phyloP scores from a whole-genome alignment of 2,888 invertebrate genomes.

The Heliconius ismenius region DNA sequence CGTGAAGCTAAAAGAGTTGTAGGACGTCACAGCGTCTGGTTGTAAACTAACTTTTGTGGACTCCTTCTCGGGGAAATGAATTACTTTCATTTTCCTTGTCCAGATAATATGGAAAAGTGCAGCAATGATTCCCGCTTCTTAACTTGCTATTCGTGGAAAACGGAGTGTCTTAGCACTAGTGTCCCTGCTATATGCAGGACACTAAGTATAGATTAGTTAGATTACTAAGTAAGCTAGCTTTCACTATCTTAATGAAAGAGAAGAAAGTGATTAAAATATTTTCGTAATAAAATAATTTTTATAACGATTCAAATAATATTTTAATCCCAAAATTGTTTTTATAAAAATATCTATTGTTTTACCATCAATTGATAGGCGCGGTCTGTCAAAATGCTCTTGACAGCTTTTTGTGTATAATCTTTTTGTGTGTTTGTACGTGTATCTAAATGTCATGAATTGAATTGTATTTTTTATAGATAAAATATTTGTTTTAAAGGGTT shows the following conservation, averaged over 20 bases:
- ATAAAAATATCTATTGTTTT: constrained; percentile 1
- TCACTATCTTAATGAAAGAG: no score
- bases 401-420: constrained; percentile 26
- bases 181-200: not conserved
- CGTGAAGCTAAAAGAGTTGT: no score
- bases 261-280: no score
- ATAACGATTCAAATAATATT: not conserved
- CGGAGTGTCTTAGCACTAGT: not conserved
- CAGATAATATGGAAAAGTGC: not conserved
- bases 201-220: no score
- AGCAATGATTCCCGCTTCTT: not conserved
- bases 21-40: not conserved
- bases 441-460: constrained; percentile 11
- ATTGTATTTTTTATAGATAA: not conserved
- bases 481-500: not conserved
- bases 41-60: no score
- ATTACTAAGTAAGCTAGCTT: no score
- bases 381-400: constrained; percentile 29
- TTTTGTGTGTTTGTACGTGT: constrained; percentile 5
- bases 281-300: no score
- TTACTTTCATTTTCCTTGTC: not conserved
- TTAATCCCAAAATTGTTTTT: not conserved
- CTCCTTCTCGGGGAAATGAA: not conserved
- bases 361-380: constrained; percentile 6
- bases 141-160: not conserved